Conservation (phyloP, 37 sponge, comb jelly and placozoan genomes). For the Theonella swinhoei region DNA sequence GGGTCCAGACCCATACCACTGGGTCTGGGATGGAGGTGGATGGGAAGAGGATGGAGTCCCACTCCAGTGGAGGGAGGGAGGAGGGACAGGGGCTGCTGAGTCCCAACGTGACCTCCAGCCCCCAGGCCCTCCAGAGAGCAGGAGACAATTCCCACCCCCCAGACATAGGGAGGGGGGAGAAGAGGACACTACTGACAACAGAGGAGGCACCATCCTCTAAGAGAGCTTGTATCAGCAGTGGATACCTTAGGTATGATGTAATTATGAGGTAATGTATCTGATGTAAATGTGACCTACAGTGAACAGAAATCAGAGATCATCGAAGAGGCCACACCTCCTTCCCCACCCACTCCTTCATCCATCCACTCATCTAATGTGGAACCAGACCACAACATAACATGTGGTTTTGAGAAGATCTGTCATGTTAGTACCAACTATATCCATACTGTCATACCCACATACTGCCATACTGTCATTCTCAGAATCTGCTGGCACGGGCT, state of each 20-base stretch:
- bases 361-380: background rate
- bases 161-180: background rate
- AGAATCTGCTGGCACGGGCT: background rate
- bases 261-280: background rate
- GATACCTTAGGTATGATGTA: background rate
- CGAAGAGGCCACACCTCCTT: background rate
- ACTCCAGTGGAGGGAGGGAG: background rate
- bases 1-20: too few relatives aligned
- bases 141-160: too few relatives aligned
- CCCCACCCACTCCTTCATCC: background rate
- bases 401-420: background rate
- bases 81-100: background rate
- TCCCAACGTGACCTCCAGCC: background rate
- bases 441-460: too few relatives aligned
- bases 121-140: background rate
- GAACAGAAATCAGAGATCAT: background rate
- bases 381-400: background rate
- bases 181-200: background rate
- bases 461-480: background rate
- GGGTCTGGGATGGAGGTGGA: too few relatives aligned
- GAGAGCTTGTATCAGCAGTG: background rate
- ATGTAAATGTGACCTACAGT: background rate
- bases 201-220: background rate
- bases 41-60: background rate
- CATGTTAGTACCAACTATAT: too few relatives aligned